phyloP scores from a whole-genome alignment of 2,113 vertebrate species.

The Gallinago paraguaiae region DNA sequence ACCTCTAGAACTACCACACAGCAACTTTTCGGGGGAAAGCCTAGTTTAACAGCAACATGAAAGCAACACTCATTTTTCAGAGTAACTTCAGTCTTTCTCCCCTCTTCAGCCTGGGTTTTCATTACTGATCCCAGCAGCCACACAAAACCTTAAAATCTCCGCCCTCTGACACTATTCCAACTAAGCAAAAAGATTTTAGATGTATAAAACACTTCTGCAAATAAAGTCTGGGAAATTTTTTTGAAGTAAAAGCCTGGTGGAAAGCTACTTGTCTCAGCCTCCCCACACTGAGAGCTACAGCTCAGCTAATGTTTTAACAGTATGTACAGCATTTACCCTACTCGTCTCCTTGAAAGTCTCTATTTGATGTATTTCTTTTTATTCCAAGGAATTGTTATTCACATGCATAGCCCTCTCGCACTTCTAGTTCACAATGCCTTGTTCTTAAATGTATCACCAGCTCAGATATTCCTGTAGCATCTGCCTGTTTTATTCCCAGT shows the following conservation, averaged over 20 bases:
- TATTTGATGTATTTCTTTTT: not conserved
- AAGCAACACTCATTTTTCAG: not conserved
- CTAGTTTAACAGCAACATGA: not conserved
- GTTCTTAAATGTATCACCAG: not conserved
- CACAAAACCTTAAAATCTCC: not conserved
- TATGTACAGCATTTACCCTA: not conserved
- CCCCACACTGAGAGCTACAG: not conserved
- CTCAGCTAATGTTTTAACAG: not conserved
- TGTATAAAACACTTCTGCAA: not conserved
- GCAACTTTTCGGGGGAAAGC: not conserved
- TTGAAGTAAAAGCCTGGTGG: not conserved
- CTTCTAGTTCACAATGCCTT: not conserved
- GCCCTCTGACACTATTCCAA: not conserved
- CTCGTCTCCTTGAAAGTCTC: not conserved
- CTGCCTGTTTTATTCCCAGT: not conserved
- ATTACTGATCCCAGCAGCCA: not conserved
- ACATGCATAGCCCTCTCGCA: not conserved
- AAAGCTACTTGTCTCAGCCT: not conserved
- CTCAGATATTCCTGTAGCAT: not conserved
- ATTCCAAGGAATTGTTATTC: not conserved
- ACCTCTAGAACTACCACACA: not conserved
- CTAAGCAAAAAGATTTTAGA: not conserved
- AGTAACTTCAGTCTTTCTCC: not conserved
- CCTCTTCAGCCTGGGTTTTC: not conserved
- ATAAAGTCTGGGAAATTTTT: not conserved